phyloP scores from a whole-genome alignment of 2,888 invertebrate species.

The Plebejus anna region DNA sequence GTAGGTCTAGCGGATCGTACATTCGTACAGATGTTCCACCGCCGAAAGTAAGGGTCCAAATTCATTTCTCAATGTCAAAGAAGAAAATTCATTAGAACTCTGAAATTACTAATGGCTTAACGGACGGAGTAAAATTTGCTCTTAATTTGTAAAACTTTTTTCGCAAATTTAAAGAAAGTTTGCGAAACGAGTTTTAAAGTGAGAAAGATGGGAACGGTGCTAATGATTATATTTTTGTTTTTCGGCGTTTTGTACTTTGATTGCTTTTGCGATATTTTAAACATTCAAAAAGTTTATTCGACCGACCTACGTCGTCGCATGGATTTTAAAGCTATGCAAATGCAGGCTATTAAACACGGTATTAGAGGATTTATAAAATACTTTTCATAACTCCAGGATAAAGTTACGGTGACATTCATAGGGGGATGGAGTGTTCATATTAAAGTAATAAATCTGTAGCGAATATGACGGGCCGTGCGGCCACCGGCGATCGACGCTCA shows the following conservation, averaged over 20 bases:
- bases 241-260: slow-evolving; percentile 32
- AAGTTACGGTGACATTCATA: slow-evolving; percentile 53
- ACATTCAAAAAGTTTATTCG: slow-evolving; percentile 9
- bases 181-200: slow-evolving; percentile 72
- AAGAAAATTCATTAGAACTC: slow-evolving; percentile 80
- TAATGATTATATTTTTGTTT: slow-evolving; percentile 71
- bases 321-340: neutral
- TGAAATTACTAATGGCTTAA: slow-evolving; percentile 79
- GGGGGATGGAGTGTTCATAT: slow-evolving; percentile 57
- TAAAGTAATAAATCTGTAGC: slow-evolving; percentile 74
- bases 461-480: slow-evolving; percentile 46
- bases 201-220: slow-evolving; percentile 69
- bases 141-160: slow-evolving; percentile 79
- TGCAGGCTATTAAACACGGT: neutral
- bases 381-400: slow-evolving; percentile 45
- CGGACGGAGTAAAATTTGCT: slow-evolving; percentile 77
- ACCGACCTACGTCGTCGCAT: neutral
- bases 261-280: slow-evolving; percentile 33
- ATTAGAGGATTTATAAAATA: slow-evolving; percentile 31
- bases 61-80: slow-evolving; percentile 79
- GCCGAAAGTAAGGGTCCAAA: slow-evolving; percentile 64
- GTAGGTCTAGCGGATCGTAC: slow-evolving; percentile 50
- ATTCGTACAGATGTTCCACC: slow-evolving; percentile 57
- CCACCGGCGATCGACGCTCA: slow-evolving; percentile 54
- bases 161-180: slow-evolving; percentile 70